Conservation (phyloP, 2,888 invertebrate genomes). For the Leptarthrus brevirostris region DNA sequence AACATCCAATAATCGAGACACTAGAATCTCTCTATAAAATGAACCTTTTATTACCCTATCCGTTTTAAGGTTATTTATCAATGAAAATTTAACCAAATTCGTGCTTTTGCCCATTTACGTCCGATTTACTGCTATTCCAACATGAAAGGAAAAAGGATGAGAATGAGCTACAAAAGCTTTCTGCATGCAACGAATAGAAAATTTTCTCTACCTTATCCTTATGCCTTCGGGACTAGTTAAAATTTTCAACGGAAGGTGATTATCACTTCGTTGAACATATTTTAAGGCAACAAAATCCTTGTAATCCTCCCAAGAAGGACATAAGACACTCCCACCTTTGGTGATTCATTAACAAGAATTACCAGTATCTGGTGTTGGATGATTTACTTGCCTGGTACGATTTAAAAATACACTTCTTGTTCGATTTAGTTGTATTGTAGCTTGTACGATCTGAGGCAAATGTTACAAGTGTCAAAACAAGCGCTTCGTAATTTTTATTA, state of each 20-base stretch:
- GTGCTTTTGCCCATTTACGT: slow-evolving; percentile 1
- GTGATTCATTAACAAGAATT: slow-evolving; percentile 20
- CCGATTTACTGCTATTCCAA: background rate
- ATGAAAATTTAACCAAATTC: slow-evolving; percentile 9
- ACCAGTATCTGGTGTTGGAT: background rate
- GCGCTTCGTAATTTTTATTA: no score
- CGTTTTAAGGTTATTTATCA: background rate
- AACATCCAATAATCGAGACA: background rate
- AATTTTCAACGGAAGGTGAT: slow-evolving; percentile 20
- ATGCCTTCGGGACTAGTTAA: slow-evolving; percentile 1
- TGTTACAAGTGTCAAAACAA: no score
- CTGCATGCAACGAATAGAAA: background rate
- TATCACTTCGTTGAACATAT: slow-evolving; percentile 18
- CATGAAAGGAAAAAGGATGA: background rate
- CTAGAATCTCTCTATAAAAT: background rate
- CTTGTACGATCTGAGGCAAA: background rate
- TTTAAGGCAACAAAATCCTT: slow-evolving; percentile 1
- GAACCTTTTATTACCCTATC: background rate
- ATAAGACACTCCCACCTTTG: background rate
- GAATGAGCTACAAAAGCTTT: background rate
- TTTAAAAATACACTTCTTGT: background rate
- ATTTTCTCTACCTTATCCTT: background rate
- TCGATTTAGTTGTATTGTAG: background rate
- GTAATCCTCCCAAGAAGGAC: slow-evolving; percentile 13
- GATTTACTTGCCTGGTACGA: background rate